Base-by-base conservation (phyloP, 2,113 vertebrate genomes). In the Pseudolaguvia tuberculata region DNA sequence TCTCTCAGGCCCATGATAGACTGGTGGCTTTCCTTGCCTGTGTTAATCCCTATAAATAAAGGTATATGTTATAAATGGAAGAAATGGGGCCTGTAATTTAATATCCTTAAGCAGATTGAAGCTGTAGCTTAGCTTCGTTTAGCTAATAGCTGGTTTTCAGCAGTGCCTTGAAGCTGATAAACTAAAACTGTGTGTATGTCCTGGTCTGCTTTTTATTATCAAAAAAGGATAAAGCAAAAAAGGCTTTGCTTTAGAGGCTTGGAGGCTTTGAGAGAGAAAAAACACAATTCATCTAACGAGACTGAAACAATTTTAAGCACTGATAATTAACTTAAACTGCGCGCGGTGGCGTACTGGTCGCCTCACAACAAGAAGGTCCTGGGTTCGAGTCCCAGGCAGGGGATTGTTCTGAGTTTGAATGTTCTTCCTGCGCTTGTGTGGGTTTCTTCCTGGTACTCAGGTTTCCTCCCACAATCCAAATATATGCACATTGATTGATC, bases 131-230 rank as follows among this genome's bases (percentile, higher is more conserved):
- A 65, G 39, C 39, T 42, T 42, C 5, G 39, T 42, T 42, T 42
- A 42, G 62, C 39, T 7, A 47, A 17, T 65, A 31, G 27, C 20
- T 62, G 0, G n/a, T 23, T 39, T 1, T 18, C 11, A 63, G 15
- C 15, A 8, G 15, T 39, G 18, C 29, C 58, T 18, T 52, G 9
- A n/a, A 45, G 45, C 52, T 53, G 21, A 55, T 55, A 31, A 27
- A 50, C 29, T 25, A 15, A 61, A 17, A n/a, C 61, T 51, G 35
- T 10, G 20, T 62, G 29, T 35, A 72, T 42, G 39, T 42, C 39
- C 39, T 42, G 70, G 47, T 31, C 4, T 62, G 82, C 88, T 87
- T 82, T 56, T 39, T 85, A 81, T 61, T 9, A 27, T 83, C 72
- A 13, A 6, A 27, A 52, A 35, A 42, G 29, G 48, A 62, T 53